A percentile compares a stretch with the other conserved stretches of the same genome.
Conservation (phyloP, 1,140 invertebrate species). For the Monomorium pharaonis region DNA sequence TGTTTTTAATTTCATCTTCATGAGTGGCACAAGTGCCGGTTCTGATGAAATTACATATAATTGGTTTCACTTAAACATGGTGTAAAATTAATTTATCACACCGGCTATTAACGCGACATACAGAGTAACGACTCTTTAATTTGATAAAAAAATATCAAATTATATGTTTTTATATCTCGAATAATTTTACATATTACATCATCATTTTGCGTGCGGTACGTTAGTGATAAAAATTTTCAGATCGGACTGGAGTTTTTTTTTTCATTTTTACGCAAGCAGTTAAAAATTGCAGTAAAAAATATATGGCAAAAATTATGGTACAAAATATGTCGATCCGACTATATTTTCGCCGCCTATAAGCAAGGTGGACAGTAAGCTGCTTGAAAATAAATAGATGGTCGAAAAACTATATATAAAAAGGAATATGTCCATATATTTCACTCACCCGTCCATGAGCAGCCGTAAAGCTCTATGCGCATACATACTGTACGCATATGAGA, state of each 20-base stretch:
- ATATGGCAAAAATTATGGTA: not conserved
- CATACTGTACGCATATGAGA: constrained; percentile 91
- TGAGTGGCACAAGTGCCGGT: not conserved
- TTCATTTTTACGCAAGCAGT: not conserved
- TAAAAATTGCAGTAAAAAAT: constrained; percentile 5
- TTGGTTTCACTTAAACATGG: not conserved
- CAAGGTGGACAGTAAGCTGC: not conserved
- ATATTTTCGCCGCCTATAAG: not conserved
- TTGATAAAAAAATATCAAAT: constrained; percentile 16
- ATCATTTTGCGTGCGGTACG: not conserved
- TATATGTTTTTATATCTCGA: not conserved
- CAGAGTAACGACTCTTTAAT: not conserved
- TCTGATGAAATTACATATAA: constrained; percentile 4
- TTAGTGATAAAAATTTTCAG: constrained; percentile 11
- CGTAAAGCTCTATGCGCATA: constrained; percentile 94
- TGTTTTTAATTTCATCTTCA: constrained; percentile 29
- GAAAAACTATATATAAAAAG: not conserved
- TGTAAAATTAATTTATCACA: constrained; percentile 10
- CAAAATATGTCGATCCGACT: constrained; percentile 4
- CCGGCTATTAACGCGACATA: constrained; percentile 1
- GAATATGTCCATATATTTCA: constrained; percentile 80
- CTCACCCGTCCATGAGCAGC: constrained; percentile 94
- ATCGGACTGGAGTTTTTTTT: not conserved
- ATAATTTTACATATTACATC: constrained; percentile 28
- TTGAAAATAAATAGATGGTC: constrained; percentile 45